These are phyloP conservation scores for Sarcophaga carnaria DNA, from an alignment of 2,888 invertebrate species.

Conservation along the genomic window DNA sequence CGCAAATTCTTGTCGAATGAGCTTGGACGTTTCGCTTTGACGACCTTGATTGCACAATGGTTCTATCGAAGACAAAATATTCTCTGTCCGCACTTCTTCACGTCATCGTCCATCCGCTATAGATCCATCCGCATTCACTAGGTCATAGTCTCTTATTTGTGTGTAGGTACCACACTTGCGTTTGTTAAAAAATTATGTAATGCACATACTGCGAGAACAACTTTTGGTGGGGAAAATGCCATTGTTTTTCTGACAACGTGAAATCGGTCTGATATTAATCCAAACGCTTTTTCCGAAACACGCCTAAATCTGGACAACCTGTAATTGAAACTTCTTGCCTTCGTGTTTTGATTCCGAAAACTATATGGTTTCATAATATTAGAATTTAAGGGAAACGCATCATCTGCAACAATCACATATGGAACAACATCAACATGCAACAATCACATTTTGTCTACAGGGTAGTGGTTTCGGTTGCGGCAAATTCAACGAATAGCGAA, in stretches of 20 bases:
- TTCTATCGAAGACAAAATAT: constrained; percentile 20
- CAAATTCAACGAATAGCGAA: too few relatives aligned
- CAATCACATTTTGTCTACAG: too few relatives aligned
- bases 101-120: constrained; percentile 38
- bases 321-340: too few relatives aligned
- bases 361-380: too few relatives aligned
- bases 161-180: constrained; percentile 19
- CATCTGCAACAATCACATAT: too few relatives aligned
- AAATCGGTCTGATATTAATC: constrained; percentile 46
- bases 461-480: too few relatives aligned
- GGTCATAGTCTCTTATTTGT: constrained; percentile 32
- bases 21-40: constrained; percentile 14
- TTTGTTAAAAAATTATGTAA: constrained; percentile 44
- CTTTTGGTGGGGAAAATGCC: constrained; percentile 35
- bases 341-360: too few relatives aligned
- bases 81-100: constrained; percentile 16
- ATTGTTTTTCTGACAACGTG: constrained; percentile 44
- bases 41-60: constrained; percentile 8
- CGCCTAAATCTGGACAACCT: too few relatives aligned
- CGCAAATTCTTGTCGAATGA: not conserved
- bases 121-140: constrained; percentile 20
- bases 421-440: too few relatives aligned
- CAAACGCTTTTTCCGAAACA: constrained; percentile 38
- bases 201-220: constrained; percentile 37
- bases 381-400: too few relatives aligned